phyloP scores from a whole-genome alignment of 2,888 invertebrate genomes.

The Litoditis marina region DNA sequence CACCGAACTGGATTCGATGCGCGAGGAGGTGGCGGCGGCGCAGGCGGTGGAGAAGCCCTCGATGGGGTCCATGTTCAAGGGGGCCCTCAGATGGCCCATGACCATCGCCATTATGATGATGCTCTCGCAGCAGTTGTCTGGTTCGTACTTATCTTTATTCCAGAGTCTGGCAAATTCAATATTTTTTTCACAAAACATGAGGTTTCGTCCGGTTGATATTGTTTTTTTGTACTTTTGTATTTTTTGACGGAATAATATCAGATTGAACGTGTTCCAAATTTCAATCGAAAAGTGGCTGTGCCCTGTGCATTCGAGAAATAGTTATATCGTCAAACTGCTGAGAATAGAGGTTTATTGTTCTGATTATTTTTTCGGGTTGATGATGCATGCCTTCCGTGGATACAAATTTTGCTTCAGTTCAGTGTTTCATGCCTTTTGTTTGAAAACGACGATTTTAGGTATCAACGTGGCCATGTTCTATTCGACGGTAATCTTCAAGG shows the following conservation, averaged over 20 bases:
- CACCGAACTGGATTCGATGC: conserved; percentile 49
- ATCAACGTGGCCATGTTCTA: conserved; percentile 66
- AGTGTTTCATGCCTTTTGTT: too few relatives aligned
- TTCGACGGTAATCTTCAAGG: conserved; percentile 77
- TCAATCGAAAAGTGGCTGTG: neutral
- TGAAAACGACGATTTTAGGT: too few relatives aligned
- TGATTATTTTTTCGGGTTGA: too few relatives aligned
- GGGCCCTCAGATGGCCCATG: conserved; percentile 71
- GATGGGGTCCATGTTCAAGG: conserved; percentile 37
- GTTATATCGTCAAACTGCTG: too few relatives aligned
- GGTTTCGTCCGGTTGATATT: neutral
- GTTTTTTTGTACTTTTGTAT: too few relatives aligned
- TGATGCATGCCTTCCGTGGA: too few relatives aligned
- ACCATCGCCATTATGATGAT: conserved; percentile 78
- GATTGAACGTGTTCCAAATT: neutral
- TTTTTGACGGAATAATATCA: neutral
- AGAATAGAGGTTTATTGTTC: too few relatives aligned
- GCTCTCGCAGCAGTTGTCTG: conserved; percentile 83
- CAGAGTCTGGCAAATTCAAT: neutral
- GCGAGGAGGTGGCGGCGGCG: conserved; percentile 47
- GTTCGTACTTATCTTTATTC: conserved; percentile 71
- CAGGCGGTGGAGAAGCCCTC: conserved; percentile 24
- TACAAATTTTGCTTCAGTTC: too few relatives aligned
- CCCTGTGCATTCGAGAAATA: too few relatives aligned
- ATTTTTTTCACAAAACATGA: neutral